These are phyloP conservation scores for Portevinia maculata DNA, from an alignment of 2,888 invertebrate genomes.

Conservation along the genomic window DNA sequence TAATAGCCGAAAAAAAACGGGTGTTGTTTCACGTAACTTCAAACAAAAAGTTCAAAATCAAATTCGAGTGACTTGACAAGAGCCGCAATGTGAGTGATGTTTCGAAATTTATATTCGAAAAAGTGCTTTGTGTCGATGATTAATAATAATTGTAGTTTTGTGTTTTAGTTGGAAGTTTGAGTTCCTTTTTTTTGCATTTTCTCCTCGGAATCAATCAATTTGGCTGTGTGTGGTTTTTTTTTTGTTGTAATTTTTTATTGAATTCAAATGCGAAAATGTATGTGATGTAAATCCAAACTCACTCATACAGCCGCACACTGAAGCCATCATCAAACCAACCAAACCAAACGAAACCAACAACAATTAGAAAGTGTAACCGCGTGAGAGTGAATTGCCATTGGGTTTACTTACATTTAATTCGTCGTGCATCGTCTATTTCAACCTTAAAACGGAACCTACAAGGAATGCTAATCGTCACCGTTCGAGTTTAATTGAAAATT, in stretches of 20 bases:
- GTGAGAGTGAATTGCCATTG: slow-evolving; percentile 26
- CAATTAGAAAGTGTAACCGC: slow-evolving; percentile 56
- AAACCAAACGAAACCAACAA: slow-evolving; percentile 23
- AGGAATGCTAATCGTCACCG: background rate
- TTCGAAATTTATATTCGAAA: background rate
- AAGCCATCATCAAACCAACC: slow-evolving; percentile 6
- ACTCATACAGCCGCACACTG: slow-evolving; percentile 6
- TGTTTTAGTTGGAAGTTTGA: background rate
- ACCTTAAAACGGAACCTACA: background rate
- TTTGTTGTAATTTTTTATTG: background rate
- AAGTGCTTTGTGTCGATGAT: slow-evolving; percentile 12
- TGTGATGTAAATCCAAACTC: slow-evolving; percentile 45
- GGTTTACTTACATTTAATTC: background rate
- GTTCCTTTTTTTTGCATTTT: slow-evolving; percentile 6
- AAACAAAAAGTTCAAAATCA: slow-evolving; percentile 10
- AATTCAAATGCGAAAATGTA: slow-evolving; percentile 34
- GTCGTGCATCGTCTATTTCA: slow-evolving; percentile 5
- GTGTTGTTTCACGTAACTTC: slow-evolving; percentile 45
- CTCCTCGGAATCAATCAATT: slow-evolving; percentile 42
- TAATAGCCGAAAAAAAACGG: slow-evolving; percentile 35
- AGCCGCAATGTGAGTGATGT: background rate
- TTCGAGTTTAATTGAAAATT: background rate
- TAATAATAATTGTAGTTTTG: slow-evolving; percentile 1
- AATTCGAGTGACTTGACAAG: slow-evolving; percentile 1
- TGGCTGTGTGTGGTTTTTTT: slow-evolving; percentile 20